phyloP scores from a whole-genome alignment of 1,140 invertebrate genomes.

The Pachypeltis micranthus region DNA sequence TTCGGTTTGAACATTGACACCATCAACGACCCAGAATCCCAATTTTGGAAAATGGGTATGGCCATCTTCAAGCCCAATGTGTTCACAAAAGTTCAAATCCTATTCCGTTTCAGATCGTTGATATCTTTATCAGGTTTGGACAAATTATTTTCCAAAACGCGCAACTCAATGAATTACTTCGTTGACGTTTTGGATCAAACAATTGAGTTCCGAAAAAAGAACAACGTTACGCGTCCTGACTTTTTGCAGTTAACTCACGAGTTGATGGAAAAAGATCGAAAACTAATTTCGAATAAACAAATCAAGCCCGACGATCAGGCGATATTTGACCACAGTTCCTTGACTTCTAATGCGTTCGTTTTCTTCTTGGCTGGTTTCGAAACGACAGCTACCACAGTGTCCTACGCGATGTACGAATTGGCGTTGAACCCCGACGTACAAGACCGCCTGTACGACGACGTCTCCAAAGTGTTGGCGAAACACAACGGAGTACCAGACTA shows the following conservation, averaged over 20 bases:
- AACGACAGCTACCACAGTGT: slow-evolving; percentile 49
- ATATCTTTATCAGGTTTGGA: not conserved
- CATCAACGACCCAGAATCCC: slow-evolving; percentile 39
- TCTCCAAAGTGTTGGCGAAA: no score
- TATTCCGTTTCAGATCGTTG: not conserved
- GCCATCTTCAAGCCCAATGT: slow-evolving; percentile 22
- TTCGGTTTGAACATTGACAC: slow-evolving; percentile 47
- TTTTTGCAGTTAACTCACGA: slow-evolving; percentile 41
- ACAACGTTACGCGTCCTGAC: slow-evolving; percentile 37
- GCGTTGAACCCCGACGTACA: slow-evolving; percentile 50
- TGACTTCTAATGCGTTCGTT: slow-evolving; percentile 41
- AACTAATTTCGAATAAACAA: slow-evolving; percentile 4
- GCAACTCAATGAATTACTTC: slow-evolving; percentile 37
- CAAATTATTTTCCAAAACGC: slow-evolving; percentile 21
- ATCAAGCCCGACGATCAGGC: no score
- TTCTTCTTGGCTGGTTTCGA: slow-evolving; percentile 59
- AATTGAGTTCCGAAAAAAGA: slow-evolving; percentile 36
- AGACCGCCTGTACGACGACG: slow-evolving; percentile 44
- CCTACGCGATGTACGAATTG: slow-evolving; percentile 45
- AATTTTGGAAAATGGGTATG: slow-evolving; percentile 36
- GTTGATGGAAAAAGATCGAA: slow-evolving; percentile 31
- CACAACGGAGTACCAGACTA: no score
- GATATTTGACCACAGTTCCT: not conserved
- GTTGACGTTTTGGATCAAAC: slow-evolving; percentile 34
- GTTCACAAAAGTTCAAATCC: not conserved